Base-by-base conservation (phyloP, 2,888 invertebrate species). In the Laspeyria flexula region DNA sequence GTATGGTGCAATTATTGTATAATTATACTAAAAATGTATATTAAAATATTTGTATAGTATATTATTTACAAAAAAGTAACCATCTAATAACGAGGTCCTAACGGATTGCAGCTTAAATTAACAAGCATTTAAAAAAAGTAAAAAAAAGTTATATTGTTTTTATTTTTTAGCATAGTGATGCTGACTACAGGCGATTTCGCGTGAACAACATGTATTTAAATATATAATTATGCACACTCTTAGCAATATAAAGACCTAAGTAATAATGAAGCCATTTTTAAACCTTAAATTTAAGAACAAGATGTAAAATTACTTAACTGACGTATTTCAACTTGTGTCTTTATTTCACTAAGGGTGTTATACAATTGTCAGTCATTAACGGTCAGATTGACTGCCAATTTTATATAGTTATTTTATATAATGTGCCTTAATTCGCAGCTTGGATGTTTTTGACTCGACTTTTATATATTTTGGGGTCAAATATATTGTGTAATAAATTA, bases 1-100 rank as follows among this genome's bases (percentile, higher is more conserved):
- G 51, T 69, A 68, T 71, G 75, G 81, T 81, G 81, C 79, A 79
- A 77, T 76, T 71, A 71, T 73, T 69, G 54, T 73, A 58, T 58
- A 62, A 71, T 63, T 59, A 47, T 64, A 74, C 66, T 71, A 71
- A 74, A 68, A 53, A 43, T 49, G 41, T 59, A 57, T 51, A 60
- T 43, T 55, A 44, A 54, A 38, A 29, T 55, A 49, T 53, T 51
- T 50, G 39, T 58, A 43, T 60, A 62, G 55, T 44, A 59, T 51
- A 59, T 12, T 30, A 31, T 13, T 7, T 7, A 25, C 1, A 4
- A 3, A 25, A 25, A 25, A 25, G 7, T 25, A 25, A 25, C 3
- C 9, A 44, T 55, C 47, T 53, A 33, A 41, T 38, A 35, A 45
- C 62, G 59, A 53, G 50, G 51, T 57, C n/a, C 38, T 37, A 51